Conservation (phyloP, 2,113 vertebrate genomes). For the Mesocricetus auratus region DNA sequence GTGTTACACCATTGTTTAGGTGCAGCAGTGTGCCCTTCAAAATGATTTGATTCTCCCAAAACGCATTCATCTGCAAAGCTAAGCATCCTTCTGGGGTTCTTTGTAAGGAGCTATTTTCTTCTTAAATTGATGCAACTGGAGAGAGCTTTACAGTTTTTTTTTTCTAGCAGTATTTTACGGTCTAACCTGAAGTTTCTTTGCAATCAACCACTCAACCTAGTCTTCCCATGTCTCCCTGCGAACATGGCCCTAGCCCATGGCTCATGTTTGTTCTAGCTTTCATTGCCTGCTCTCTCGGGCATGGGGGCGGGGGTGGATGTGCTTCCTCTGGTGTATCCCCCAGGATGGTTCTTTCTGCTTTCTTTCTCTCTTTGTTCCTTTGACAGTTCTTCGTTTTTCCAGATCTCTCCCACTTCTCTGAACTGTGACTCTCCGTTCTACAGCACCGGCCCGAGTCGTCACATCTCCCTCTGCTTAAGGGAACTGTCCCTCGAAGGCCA, state of each 20-base stretch:
- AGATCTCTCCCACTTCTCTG: background rate
- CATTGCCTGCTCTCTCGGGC: background rate
- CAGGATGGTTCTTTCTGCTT: background rate
- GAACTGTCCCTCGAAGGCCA: background rate
- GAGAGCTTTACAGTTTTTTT: background rate
- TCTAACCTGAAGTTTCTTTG: background rate
- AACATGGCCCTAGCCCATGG: no score
- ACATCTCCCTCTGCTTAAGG: no score
- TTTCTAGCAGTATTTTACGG: background rate
- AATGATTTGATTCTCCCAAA: background rate
- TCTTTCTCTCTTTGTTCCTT: background rate
- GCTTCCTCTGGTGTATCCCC: background rate
- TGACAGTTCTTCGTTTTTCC: background rate
- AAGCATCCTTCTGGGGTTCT: background rate
- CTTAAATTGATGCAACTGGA: background rate
- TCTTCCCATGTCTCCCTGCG: fast-evolving
- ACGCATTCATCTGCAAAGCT: background rate
- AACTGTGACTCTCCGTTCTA: background rate
- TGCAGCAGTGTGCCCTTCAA: constrained; percentile 6
- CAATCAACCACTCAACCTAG: background rate
- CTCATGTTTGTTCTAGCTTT: background rate
- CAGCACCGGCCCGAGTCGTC: background rate
- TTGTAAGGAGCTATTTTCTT: background rate
- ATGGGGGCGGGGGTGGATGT: no score
- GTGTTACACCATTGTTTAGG: background rate